A percentile compares a stretch with the other conserved stretches of the same genome.
These are phyloP conservation scores for Pangasius larnaudii DNA, from an alignment of 2,797 vertebrate species.

Conservation along the genomic window DNA sequence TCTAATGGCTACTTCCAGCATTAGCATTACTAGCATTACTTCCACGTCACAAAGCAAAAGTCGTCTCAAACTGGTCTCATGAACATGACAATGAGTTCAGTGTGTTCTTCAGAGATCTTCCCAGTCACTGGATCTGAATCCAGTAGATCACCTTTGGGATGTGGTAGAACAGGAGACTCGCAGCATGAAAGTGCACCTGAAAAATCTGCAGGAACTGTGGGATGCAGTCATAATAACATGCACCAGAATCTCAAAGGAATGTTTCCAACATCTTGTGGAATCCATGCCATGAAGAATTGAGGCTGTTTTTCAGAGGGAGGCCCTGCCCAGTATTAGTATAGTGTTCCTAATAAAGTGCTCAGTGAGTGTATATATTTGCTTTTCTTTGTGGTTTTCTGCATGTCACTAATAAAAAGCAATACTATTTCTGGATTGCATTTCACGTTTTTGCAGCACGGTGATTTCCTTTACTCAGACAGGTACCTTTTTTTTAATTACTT, in stretches of 20 bases:
- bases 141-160: not conserved
- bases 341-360: not conserved
- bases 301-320: not conserved
- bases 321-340: not conserved
- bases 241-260: not conserved
- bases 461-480: not conserved
- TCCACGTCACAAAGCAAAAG: not conserved
- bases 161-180: not conserved
- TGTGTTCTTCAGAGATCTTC: not conserved
- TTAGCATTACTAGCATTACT: too few relatives aligned
- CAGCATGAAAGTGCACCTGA: not conserved
- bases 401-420: not conserved
- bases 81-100: not conserved
- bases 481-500: conserved; percentile 14
- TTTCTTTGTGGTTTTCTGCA: not conserved
- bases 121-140: not conserved
- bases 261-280: not conserved
- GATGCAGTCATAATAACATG: not conserved
- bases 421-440: not conserved
- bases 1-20: not conserved
- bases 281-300: not conserved
- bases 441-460: not conserved
- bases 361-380: not conserved
- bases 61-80: not conserved
- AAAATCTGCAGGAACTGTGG: not conserved